Base-by-base conservation (phyloP, 2,797 vertebrate species). In the Gymnothorax javanicus region DNA sequence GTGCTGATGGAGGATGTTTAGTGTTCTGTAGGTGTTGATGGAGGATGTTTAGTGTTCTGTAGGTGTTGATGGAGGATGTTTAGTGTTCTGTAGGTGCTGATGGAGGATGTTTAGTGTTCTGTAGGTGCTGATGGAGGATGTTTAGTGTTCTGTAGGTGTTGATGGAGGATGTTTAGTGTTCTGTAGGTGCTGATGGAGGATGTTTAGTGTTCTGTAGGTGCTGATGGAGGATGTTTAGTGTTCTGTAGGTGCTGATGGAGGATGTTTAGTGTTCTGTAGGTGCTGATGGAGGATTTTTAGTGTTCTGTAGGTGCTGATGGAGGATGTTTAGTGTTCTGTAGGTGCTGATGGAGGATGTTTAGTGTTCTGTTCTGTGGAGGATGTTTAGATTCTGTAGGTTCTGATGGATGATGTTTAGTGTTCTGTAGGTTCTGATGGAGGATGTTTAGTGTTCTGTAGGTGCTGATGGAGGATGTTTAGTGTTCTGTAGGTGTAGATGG, bases 291-390 rank as follows among this genome's bases (percentile, higher is more conserved):
- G 43, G 54, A 58, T 1, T 15, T 77, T 33, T 27, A 12, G 9
- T 57, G 50, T 43, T 56, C 87, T 17, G 67, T n/a, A 50, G 20
- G 23, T 75, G 56, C 69, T 82, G 58, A 50, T 87, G 75, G 33
- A 43, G 33, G 33, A 43, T 43, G 2, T 43, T 43, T 43, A 43
- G 2, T 43, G 33, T 43, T 43, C 33, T 43, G 33, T 43, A 82
- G 11, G 59, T 75, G 15, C 15, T 20, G 77, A 27, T 62, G 77
- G 60, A 9, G 59, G 52, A 59, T 3, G 62, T 9, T 83, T 54
- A 6, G 75, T 43, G n/a, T 54, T 54, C 20, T 52, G 75, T 11
- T 13, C 15, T 20, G 20, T 43, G 75, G 50, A 25, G 25, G 13
- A 8, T 3, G 43, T 20, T 79, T 27, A 12, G 9, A 25, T 43